These are phyloP conservation scores for Desmodus rotundus DNA, from an alignment of 2,113 vertebrate species.

Conservation along the genomic window DNA sequence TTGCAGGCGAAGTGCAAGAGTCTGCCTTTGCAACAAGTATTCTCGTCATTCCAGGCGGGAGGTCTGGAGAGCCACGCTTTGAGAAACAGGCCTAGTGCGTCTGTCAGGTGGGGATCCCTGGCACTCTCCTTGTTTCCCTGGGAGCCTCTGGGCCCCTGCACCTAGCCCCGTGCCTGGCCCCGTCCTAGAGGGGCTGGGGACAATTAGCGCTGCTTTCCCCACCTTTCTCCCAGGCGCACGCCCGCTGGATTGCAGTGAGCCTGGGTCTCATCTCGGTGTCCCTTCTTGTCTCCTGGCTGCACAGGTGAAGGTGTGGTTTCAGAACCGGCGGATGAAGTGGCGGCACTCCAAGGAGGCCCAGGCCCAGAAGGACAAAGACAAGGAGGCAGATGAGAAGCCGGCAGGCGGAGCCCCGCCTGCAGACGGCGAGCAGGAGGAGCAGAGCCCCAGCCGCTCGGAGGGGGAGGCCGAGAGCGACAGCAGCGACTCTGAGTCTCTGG, in stretches of 20 bases:
- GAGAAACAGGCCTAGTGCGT: background rate
- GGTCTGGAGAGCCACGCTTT: background rate
- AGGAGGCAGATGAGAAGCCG: constrained; percentile 84
- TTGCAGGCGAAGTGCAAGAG: background rate
- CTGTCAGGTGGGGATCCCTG: background rate
- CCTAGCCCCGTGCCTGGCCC: background rate
- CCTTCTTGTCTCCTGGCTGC: background rate
- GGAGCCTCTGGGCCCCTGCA: background rate
- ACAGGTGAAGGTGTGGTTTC: constrained; percentile 98
- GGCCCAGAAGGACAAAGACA: constrained; percentile 96
- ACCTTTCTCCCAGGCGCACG: rapidly evolving
- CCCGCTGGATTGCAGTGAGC: rapidly evolving
- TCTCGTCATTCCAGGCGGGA: background rate
- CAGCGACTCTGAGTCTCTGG: constrained; percentile 92
- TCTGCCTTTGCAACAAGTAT: no score
- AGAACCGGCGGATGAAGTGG: constrained; percentile 99
- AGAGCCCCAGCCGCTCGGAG: constrained; percentile 88
- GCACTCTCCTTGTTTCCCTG: background rate
- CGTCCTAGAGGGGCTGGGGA: rapidly evolving
- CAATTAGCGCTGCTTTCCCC: rapidly evolving
- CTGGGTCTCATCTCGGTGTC: background rate
- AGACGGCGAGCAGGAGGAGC: constrained; percentile 75
- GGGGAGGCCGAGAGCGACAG: constrained; percentile 91
- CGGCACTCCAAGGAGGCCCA: constrained; percentile 97
- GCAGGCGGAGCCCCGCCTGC: background rate